Evolutionary conservation across 2,888 invertebrate genomes (phyloP).

Genomic region (Tortricodes alternella): DNA sequence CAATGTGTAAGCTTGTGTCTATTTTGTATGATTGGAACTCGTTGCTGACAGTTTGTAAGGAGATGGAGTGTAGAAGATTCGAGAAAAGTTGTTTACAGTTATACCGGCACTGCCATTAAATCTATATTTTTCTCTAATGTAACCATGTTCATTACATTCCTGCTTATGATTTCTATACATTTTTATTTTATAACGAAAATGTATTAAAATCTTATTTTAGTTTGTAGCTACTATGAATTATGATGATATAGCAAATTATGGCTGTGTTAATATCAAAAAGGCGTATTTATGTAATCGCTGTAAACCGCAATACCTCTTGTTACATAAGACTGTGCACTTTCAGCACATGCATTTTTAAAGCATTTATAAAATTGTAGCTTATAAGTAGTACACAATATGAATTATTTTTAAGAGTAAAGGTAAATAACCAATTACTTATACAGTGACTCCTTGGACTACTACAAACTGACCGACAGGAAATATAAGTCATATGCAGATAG

Average conservation of each 20-base stretch:
- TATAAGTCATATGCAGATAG: too few species aligned
- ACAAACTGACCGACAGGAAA: too few species aligned
- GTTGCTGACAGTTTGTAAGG: slow-evolving; percentile 46
- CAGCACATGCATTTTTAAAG: slow-evolving; percentile 54
- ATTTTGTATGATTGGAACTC: slow-evolving; percentile 17
- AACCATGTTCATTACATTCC: slow-evolving; percentile 45
- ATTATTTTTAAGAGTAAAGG: slow-evolving; percentile 8
- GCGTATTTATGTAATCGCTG: slow-evolving; percentile 66
- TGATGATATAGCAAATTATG: slow-evolving; percentile 60
- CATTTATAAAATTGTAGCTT: slow-evolving; percentile 32
- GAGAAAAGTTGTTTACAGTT: slow-evolving; percentile 48
- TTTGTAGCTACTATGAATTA: slow-evolving; percentile 42
- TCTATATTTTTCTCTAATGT: slow-evolving; percentile 10
- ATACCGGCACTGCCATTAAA: not conserved
- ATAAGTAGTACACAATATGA: not conserved
- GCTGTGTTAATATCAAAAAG: slow-evolving; percentile 80
- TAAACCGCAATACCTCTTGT: slow-evolving; percentile 78
- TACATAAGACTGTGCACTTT: slow-evolving; percentile 63
- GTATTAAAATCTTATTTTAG: slow-evolving; percentile 37
- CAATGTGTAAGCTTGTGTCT: too few species aligned
- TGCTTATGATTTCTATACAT: slow-evolving; percentile 25
- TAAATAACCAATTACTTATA: not conserved
- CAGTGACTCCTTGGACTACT: not conserved
- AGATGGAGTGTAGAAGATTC: slow-evolving; percentile 49
- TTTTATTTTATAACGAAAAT: slow-evolving; percentile 19